Conservation (phyloP, 2,113 vertebrate species). For the Galbula dea region DNA sequence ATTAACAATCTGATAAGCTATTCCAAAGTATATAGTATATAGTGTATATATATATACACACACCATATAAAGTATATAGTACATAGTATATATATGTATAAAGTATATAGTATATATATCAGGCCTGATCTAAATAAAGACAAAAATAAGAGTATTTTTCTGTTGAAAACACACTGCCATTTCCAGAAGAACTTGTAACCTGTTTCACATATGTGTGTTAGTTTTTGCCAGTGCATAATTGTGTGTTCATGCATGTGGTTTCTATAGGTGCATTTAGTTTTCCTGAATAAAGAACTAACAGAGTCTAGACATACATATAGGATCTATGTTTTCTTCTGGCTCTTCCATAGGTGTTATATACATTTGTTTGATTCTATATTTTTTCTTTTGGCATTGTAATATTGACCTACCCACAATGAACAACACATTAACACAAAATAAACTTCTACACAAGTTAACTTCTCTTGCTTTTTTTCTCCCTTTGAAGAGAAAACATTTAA, state of each 20-base stretch:
- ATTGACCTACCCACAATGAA: background rate
- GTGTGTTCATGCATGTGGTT: background rate
- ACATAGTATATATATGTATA: no score
- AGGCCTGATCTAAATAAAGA: background rate
- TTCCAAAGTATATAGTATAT: no score
- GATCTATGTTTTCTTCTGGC: background rate
- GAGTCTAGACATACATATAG: background rate
- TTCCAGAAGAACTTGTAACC: background rate
- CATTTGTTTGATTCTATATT: background rate
- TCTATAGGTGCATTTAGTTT: background rate
- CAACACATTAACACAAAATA: background rate
- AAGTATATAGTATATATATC: no score
- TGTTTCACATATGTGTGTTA: background rate
- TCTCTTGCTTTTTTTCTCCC: background rate
- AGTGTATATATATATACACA: no score
- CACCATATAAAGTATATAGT: no score
- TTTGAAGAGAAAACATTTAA: background rate
- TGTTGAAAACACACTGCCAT: background rate
- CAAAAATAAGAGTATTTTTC: background rate
- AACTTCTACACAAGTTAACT: background rate
- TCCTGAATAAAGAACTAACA: background rate
- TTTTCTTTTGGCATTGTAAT: background rate
- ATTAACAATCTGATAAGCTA: background rate
- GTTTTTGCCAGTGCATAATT: background rate
- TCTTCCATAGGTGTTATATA: background rate